phyloP scores from a whole-genome alignment of 2,113 vertebrate genomes.

The Paramisgurnus dabryanus region DNA sequence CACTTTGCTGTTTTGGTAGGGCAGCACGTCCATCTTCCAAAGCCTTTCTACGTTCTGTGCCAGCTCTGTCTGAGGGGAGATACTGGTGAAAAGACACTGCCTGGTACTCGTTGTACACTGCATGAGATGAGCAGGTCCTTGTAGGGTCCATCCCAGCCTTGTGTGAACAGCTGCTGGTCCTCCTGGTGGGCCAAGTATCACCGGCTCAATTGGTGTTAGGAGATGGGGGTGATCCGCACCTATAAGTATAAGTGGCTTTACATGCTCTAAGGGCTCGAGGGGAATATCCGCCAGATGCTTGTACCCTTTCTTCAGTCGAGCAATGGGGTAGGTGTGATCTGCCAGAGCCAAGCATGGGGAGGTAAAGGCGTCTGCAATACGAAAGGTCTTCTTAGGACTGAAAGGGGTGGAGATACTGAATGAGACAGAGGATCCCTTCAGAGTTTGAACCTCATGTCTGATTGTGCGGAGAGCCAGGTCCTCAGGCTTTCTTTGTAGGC shows the following conservation, averaged over 20 bases:
- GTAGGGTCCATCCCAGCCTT: background rate
- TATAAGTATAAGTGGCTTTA: background rate
- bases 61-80: background rate
- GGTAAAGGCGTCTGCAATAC: too few species aligned
- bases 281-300: background rate
- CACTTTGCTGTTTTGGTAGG: background rate
- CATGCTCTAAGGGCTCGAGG: background rate
- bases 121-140: background rate
- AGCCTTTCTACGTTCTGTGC: background rate
- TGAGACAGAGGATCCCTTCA: too few species aligned
- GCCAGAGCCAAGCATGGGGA: too few species aligned
- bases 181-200: background rate
- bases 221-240: background rate
- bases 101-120: background rate
- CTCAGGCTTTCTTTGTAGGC: background rate
- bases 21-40: background rate
- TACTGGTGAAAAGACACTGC: slow-evolving; percentile 1
- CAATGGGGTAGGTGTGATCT: background rate
- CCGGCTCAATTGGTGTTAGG: background rate
- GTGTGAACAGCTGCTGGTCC: background rate
- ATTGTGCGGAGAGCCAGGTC: background rate
- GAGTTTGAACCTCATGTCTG: too few species aligned
- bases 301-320: background rate
- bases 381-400: too few species aligned
- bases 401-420: too few species aligned